Evolutionary conservation across 2,888 invertebrate genomes (phyloP), one percentile per base, ranked within the genome.

Genomic region (Erpobdella octoculata): DNA sequence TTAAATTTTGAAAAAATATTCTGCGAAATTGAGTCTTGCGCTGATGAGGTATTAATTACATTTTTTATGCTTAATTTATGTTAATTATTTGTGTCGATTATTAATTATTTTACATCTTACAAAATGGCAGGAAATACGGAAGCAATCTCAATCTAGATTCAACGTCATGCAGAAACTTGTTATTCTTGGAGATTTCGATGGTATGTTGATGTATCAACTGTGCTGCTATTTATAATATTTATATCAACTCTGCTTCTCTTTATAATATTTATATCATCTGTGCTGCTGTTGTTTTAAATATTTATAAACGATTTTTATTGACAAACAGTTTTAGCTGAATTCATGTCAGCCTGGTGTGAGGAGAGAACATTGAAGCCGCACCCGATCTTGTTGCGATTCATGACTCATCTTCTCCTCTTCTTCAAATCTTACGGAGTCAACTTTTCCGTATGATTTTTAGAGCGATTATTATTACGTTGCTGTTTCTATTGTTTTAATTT

Each of bases 341-440:
- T 88, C 74, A 87, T 92, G 76, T 86, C 88, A 65, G 77, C 77
- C 36, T 79, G 80, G 79, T 74, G 80, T 21, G 75, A 71, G 28
- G 76, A 75, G 21, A 77, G 78, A 6, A 65, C 71, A 0, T 41
- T 68, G 8, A 72, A 66, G 0, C 72, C 78, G 1, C 77, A 80
- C 0, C 75, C 77, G 82, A 78, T 87, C 77, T 88, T 91, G 76
- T 81, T 91, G 37, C 85, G 95, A 76, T 93, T 93, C 78, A 85
- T 91, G 76, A 89, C 92, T 5, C 94, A 95, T 83, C 85, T 95
- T 68, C 87, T 92, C 18, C 85, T 95, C 4, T 89, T 94, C 77
- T 86, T 94, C 74, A 87, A 91, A 61, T 88, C 89, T 77, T 58
- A 92, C 79, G 91, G 91, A 0, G 88, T 78, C n/a, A 75, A 76